Evolutionary conservation across 2,113 vertebrate species (phyloP).

Genomic region (Okapia johnstoni): DNA sequence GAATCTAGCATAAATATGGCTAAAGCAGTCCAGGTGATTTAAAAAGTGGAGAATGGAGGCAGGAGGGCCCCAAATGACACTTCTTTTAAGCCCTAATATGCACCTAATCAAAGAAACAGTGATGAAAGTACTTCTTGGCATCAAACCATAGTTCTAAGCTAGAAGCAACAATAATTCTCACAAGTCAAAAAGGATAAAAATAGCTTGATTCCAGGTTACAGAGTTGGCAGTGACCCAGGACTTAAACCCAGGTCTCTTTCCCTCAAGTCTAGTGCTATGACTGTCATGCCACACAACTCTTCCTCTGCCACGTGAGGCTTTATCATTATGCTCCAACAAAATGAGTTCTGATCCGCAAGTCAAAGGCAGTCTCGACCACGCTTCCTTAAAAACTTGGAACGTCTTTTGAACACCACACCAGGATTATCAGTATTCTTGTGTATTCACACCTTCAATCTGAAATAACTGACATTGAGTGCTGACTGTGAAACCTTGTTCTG

Average conservation of each 20-base stretch:
- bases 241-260: not conserved
- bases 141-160: not conserved
- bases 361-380: not conserved
- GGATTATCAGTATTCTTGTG: not conserved
- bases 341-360: not conserved
- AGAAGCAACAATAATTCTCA: not conserved
- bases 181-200: not conserved
- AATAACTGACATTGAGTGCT: constrained; percentile 37
- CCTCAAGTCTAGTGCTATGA: not conserved
- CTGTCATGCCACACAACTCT: not conserved
- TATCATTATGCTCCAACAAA: not conserved
- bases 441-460: constrained; percentile 8
- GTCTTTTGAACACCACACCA: not conserved
- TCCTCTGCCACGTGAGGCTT: not conserved
- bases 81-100: not conserved
- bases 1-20: not conserved
- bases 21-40: not conserved
- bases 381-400: not conserved
- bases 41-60: not conserved
- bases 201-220: not conserved
- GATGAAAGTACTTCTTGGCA: not conserved
- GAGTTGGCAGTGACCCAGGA: not conserved
- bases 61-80: not conserved
- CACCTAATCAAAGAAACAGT: not conserved
- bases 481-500: not conserved